Percentiles rank a stretch among this genome's conserved stretches.
Conservation (phyloP, 2,113 vertebrate genomes). For the Antigone vipio region DNA sequence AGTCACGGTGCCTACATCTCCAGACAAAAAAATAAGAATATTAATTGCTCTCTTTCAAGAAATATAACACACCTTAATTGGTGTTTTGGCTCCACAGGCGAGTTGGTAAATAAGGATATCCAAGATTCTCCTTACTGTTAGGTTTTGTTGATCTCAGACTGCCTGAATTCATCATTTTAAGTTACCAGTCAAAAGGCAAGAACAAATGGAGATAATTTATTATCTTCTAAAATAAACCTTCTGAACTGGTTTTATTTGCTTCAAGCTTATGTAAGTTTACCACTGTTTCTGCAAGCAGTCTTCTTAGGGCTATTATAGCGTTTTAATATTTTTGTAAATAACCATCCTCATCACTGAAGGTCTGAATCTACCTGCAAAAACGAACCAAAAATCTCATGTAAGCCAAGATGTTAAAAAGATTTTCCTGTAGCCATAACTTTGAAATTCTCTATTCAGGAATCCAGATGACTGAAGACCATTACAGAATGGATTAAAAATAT, state of each 20-base stretch:
- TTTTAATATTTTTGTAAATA: background rate
- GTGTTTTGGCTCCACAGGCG: background rate
- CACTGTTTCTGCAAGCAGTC: background rate
- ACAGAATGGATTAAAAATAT: background rate
- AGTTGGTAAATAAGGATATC: background rate
- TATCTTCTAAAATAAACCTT: background rate
- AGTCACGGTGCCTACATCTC: background rate
- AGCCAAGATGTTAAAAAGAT: background rate
- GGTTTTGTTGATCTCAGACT: background rate
- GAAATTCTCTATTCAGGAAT: background rate
- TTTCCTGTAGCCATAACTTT: background rate
- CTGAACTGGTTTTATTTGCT: background rate
- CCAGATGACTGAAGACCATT: background rate
- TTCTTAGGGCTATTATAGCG: background rate
- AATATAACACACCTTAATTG: background rate
- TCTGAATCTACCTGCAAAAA: background rate
- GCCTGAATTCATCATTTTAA: background rate
- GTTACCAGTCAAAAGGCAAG: background rate
- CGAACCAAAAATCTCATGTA: background rate
- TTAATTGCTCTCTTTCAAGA: background rate
- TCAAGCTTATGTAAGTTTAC: background rate
- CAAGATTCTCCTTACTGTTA: background rate
- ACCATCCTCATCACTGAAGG: rapidly evolving
- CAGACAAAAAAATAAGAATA: background rate
- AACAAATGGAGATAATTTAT: background rate